Percentiles rank a stretch among this genome's conserved stretches.
Conservation (phyloP, 2,797 vertebrate species). For the Scleropages formosus region DNA sequence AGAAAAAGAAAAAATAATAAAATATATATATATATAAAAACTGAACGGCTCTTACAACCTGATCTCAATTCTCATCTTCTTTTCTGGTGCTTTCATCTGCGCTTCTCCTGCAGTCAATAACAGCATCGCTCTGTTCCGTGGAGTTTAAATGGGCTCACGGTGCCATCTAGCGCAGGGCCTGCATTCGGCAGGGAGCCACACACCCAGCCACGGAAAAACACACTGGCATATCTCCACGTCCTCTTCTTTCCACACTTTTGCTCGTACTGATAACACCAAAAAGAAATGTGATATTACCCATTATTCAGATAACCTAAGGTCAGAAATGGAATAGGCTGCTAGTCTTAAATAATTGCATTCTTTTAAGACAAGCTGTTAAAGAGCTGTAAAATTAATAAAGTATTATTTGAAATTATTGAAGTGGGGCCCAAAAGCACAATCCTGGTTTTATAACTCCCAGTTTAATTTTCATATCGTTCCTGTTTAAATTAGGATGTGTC, state of each 20-base stretch:
- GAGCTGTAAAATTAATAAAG: background rate
- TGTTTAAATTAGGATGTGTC: background rate
- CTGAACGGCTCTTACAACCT: background rate
- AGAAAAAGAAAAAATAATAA: too few relatives aligned
- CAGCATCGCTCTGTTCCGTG: too few relatives aligned
- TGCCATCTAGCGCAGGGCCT: conserved; percentile 27
- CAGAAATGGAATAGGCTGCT: background rate
- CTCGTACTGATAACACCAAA: too few relatives aligned
- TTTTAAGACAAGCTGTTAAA: background rate
- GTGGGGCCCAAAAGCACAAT: background rate
- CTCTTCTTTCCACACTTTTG: too few relatives aligned
- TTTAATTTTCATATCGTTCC: background rate
- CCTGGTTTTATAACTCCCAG: background rate
- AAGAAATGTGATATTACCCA: too few relatives aligned
- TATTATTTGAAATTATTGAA: background rate
- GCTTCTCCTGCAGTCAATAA: background rate
- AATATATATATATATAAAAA: conserved; percentile 4
- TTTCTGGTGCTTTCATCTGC: background rate
- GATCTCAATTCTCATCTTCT: background rate
- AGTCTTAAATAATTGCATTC: background rate
- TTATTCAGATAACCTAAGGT: background rate
- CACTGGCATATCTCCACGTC: too few relatives aligned
- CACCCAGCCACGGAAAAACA: too few relatives aligned
- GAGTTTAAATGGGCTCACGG: background rate
- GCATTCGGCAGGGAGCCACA: background rate